Evolutionary conservation across 2,888 invertebrate genomes (phyloP).

Genomic region (Choreutis nemorana): DNA sequence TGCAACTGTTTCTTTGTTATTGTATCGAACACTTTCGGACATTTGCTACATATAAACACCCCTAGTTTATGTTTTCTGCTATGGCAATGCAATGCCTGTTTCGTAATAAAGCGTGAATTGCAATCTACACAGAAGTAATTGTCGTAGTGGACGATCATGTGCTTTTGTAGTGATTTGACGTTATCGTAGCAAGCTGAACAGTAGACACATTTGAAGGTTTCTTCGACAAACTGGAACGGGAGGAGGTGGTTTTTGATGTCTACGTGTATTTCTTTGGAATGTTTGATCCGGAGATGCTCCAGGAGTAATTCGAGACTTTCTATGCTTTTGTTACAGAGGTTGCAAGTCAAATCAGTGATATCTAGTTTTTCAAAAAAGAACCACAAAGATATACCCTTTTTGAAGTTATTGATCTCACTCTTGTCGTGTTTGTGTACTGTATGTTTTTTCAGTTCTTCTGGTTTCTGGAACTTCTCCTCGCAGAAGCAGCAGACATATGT

Average conservation of each 20-base stretch:
- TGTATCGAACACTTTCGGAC: slow-evolving; percentile 12
- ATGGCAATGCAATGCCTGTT: slow-evolving; percentile 7
- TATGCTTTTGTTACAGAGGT: slow-evolving; percentile 22
- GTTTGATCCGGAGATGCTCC: slow-evolving; percentile 28
- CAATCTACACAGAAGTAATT: slow-evolving; percentile 11
- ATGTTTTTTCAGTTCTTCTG: slow-evolving; percentile 2
- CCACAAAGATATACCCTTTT: slow-evolving; percentile 20
- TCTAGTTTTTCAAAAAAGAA: slow-evolving; percentile 36
- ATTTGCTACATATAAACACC: slow-evolving; percentile 18
- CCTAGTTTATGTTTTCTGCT: slow-evolving; percentile 13
- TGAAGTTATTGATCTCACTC: slow-evolving; percentile 10
- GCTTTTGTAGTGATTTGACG: slow-evolving; percentile 12
- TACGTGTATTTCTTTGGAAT: slow-evolving; percentile 27
- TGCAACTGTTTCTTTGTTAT: slow-evolving; percentile 12
- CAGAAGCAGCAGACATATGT: slow-evolving; percentile 3
- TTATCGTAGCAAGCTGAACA: slow-evolving; percentile 17
- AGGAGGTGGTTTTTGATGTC: slow-evolving; percentile 40
- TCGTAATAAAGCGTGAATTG: slow-evolving; percentile 13
- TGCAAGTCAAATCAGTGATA: slow-evolving; percentile 30
- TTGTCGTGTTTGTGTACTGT: slow-evolving; percentile 4
- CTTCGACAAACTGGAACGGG: slow-evolving; percentile 22
- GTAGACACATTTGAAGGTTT: slow-evolving; percentile 20
- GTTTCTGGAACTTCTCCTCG: background rate
- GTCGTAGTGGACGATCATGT: slow-evolving; percentile 4
- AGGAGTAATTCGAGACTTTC: slow-evolving; percentile 25